A percentile compares a stretch with the other conserved stretches of the same genome.
Evolutionary conservation across 2,888 invertebrate genomes (phyloP).

Genomic region (Azorinus chamasolen): DNA sequence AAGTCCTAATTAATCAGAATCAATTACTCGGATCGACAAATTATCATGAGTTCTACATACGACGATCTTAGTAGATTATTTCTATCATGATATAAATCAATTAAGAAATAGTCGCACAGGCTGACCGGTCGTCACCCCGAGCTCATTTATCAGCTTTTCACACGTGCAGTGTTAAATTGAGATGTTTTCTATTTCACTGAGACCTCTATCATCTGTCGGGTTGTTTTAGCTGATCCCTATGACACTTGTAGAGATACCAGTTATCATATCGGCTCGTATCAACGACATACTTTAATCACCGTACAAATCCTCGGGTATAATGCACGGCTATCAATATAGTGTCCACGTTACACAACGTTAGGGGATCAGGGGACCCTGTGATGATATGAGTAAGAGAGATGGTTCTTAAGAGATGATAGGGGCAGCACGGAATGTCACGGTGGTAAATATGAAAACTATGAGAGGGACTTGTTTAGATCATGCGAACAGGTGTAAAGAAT

Average conservation of each 20-base stretch:
- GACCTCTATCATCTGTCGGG: conserved; percentile 27
- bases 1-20: too few species aligned
- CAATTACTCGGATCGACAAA: too few species aligned
- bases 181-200: conserved; percentile 8
- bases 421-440: conserved; percentile 17
- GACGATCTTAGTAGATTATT: too few species aligned
- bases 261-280: conserved; percentile 49
- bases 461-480: conserved; percentile 9
- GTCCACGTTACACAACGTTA: conserved; percentile 52
- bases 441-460: conserved; percentile 55
- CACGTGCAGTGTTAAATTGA: conserved; percentile 17
- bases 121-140: too few species aligned
- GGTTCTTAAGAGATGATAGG: conserved; percentile 11
- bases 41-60: too few species aligned
- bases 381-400: too few species aligned
- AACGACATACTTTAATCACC: conserved; percentile 61
- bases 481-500: conserved; percentile 67
- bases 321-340: conserved; percentile 33
- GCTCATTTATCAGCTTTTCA: conserved; percentile 18
- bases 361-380: neutral
- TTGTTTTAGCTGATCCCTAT: conserved; percentile 53
- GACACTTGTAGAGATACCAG: conserved; percentile 55
- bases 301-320: conserved; percentile 50
- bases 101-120: too few species aligned
- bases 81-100: too few species aligned